Percentiles rank a stretch among this genome's conserved stretches.
Evolutionary conservation across 2,797 vertebrate species (phyloP).

Genomic region (Brachymystax lenok): DNA sequence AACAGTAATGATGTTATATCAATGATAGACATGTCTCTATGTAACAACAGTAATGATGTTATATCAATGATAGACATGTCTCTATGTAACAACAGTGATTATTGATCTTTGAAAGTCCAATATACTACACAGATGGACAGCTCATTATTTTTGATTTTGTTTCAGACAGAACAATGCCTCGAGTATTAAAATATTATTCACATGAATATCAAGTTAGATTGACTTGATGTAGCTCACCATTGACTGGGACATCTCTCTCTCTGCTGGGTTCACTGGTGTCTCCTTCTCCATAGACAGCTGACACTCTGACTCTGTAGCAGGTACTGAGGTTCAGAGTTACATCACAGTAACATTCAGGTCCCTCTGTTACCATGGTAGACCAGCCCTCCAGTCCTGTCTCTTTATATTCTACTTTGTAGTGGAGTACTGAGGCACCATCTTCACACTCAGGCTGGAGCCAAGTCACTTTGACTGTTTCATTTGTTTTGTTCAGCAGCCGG

Average conservation of each 20-base stretch:
- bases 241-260: constrained; percentile 15
- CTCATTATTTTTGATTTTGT: too few relatives aligned
- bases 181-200: too few relatives aligned
- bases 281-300: constrained; percentile 18
- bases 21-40: too few relatives aligned
- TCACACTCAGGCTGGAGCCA: neutral
- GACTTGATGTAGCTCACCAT: constrained; percentile 14
- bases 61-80: too few relatives aligned
- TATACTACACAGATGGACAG: too few relatives aligned
- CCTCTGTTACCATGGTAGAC: neutral
- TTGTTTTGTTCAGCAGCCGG: neutral
- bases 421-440: neutral
- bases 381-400: neutral
- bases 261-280: constrained; percentile 20
- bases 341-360: neutral
- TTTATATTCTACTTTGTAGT: constrained; percentile 1
- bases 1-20: too few relatives aligned
- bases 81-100: too few relatives aligned
- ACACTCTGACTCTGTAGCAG: constrained; percentile 3
- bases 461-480: neutral
- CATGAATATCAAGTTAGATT: too few relatives aligned
- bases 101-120: too few relatives aligned
- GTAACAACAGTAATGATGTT: too few relatives aligned
- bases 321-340: neutral
- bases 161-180: too few relatives aligned